These are phyloP conservation scores for Phyto melanocephala DNA, from an alignment of 2,888 invertebrate genomes.

Conservation along the genomic window DNA sequence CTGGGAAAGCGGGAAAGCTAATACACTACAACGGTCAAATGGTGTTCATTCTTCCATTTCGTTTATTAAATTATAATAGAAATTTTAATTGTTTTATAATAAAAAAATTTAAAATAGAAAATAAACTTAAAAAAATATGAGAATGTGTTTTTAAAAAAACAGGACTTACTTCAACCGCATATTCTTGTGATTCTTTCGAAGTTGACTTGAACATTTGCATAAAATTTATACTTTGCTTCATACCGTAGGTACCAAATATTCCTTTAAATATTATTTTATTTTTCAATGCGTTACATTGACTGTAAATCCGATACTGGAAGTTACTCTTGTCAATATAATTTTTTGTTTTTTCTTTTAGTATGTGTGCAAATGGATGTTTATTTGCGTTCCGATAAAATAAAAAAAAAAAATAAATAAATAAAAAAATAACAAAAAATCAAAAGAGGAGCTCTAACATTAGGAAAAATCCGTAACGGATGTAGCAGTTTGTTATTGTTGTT, in stretches of 20 bases:
- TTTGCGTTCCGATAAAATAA: not conserved
- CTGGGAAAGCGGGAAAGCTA: no score
- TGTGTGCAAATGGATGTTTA: not conserved
- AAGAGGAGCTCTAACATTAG: not conserved
- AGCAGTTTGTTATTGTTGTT: slow-evolving; percentile 19
- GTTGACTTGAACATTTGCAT: not conserved
- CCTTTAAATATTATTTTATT: no score
- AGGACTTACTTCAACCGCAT: no score
- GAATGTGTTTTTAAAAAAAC: no score
- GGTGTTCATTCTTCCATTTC: no score
- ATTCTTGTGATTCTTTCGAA: not conserved
- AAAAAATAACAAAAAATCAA: slow-evolving; percentile 20
- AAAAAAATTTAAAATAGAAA: no score
- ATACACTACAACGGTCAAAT: no score
- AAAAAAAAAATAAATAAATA: not conserved
- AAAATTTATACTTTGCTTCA: slow-evolving; percentile 10
- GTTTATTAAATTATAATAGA: no score
- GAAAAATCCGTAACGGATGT: slow-evolving; percentile 21
- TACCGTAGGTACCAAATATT: no score
- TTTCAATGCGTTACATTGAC: slow-evolving; percentile 60
- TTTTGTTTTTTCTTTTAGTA: not conserved
- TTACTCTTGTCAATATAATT: slow-evolving; percentile 56
- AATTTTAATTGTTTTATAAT: no score
- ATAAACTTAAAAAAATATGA: no score
- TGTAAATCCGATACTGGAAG: slow-evolving; percentile 65